Evolutionary conservation across 2,888 invertebrate species (phyloP).

Genomic region (Pharmacophagus antenor): DNA sequence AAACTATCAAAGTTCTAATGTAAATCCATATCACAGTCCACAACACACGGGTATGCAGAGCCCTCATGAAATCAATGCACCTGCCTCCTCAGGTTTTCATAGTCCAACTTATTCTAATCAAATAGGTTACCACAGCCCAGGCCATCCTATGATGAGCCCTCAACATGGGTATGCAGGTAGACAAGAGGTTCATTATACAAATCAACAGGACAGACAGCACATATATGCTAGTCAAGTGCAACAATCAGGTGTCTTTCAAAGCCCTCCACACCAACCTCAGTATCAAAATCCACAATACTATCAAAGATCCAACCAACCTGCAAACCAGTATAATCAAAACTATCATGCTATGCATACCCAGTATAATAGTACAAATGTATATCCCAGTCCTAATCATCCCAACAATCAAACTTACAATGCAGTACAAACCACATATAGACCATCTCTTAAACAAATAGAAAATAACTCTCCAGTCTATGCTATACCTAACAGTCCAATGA

Average conservation of each 20-base stretch:
- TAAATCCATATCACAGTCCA: constrained; percentile 66
- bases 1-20: constrained; percentile 63
- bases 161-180: constrained; percentile 58
- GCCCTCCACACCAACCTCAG: constrained; percentile 69
- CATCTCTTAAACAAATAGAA: constrained; percentile 58
- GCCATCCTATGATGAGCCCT: constrained; percentile 70
- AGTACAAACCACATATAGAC: constrained; percentile 63
- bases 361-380: constrained; percentile 58
- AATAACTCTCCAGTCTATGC: constrained; percentile 51
- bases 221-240: constrained; percentile 61
- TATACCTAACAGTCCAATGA: constrained; percentile 47
- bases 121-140: constrained; percentile 67
- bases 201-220: constrained; percentile 64
- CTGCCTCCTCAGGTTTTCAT: constrained; percentile 66
- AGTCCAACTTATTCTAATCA: constrained; percentile 69
- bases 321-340: constrained; percentile 57
- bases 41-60: constrained; percentile 69
- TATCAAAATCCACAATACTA: constrained; percentile 69
- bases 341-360: constrained; percentile 62
- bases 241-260: constrained; percentile 57
- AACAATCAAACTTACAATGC: constrained; percentile 57
- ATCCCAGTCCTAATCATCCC: constrained; percentile 46
- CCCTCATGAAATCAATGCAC: constrained; percentile 61
- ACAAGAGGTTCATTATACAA: constrained; percentile 65
- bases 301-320: constrained; percentile 59